Evolutionary conservation across 2,113 vertebrate genomes (phyloP).

Genomic region (Oceanites oceanicus): DNA sequence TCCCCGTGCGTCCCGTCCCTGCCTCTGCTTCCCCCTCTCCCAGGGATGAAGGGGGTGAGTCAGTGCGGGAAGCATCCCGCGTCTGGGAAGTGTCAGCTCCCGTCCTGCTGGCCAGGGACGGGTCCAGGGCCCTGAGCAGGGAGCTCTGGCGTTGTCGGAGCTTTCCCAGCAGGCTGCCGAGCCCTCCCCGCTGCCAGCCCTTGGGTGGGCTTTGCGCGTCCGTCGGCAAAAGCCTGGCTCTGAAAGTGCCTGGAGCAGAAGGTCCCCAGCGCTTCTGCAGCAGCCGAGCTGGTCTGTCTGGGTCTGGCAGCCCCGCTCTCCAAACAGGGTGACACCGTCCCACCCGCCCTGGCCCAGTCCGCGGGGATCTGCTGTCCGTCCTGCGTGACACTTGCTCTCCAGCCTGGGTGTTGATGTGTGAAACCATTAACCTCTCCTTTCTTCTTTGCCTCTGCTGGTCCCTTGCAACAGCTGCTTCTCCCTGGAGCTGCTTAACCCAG

Average conservation of each 20-base stretch:
- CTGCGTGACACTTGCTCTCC: background rate
- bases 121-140: background rate
- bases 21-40: background rate
- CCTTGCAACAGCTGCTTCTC: background rate
- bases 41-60: background rate
- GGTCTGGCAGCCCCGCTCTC: background rate
- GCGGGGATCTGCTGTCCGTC: background rate
- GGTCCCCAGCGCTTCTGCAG: background rate
- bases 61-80: background rate
- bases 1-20: rapidly evolving
- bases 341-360: background rate
- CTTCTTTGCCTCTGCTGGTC: background rate
- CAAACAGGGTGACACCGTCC: background rate
- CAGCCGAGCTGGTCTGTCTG: background rate
- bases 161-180: background rate
- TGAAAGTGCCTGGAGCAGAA: background rate
- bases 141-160: rapidly evolving
- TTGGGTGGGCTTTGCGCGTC: background rate
- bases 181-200: background rate
- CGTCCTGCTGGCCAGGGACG: background rate
- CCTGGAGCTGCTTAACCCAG: background rate
- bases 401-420: background rate
- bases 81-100: background rate
- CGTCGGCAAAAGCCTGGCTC: rapidly evolving
- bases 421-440: background rate